phyloP scores from a whole-genome alignment of 1,140 invertebrate species.

The Camponotus vicinus region DNA sequence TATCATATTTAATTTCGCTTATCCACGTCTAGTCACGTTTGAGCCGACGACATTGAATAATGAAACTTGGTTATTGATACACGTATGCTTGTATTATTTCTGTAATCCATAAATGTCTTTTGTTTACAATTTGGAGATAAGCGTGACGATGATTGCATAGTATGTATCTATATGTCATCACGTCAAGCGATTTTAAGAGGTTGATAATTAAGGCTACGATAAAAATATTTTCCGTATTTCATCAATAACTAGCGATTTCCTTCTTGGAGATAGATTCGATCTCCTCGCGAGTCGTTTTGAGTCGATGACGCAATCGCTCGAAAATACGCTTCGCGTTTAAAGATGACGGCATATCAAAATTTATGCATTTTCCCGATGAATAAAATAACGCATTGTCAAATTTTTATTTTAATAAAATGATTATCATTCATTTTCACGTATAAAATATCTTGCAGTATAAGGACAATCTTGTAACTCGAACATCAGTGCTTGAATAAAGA shows the following conservation, averaged over 20 bases:
- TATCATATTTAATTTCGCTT: conserved; percentile 22
- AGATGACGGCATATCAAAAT: neutral
- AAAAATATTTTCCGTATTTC: conserved; percentile 22
- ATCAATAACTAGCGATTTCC: conserved; percentile 10
- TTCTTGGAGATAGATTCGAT: neutral
- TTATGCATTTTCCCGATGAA: neutral
- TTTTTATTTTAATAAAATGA: no score
- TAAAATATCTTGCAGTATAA: neutral
- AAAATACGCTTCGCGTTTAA: conserved; percentile 1
- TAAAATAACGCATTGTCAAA: neutral
- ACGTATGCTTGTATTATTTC: neutral
- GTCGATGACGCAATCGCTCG: conserved; percentile 27
- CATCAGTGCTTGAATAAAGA: neutral
- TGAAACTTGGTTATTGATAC: conserved; percentile 8
- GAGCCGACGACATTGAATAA: conserved; percentile 8
- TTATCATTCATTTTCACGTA: no score
- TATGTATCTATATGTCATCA: neutral
- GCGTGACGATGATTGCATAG: conserved; percentile 13
- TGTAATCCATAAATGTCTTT: conserved; percentile 30
- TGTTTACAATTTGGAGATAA: conserved; percentile 55
- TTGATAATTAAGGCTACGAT: conserved; percentile 21
- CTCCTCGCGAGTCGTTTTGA: neutral
- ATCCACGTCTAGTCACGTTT: no score
- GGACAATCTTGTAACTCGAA: neutral
- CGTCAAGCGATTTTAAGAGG: neutral